These are phyloP conservation scores for Drosophila picticornis DNA, from an alignment of 2,888 invertebrate species.

Conservation along the genomic window DNA sequence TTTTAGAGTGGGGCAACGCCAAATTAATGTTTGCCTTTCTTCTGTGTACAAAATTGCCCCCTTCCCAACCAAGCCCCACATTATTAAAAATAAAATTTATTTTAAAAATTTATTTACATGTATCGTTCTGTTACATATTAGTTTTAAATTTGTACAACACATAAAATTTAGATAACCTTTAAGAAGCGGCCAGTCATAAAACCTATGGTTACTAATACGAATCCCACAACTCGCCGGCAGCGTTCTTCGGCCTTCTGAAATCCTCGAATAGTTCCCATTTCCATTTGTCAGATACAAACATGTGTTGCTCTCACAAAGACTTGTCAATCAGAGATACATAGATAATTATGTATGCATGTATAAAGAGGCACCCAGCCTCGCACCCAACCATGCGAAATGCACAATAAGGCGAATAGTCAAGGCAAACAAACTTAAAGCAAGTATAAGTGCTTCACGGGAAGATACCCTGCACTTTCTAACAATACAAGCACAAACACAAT, in stretches of 20 bases:
- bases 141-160: background rate
- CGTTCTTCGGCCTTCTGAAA: background rate
- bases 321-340: conserved; percentile 23
- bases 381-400: conserved; percentile 44
- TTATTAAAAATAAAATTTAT: background rate
- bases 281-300: conserved; percentile 52
- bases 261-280: background rate
- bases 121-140: background rate
- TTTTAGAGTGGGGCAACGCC: background rate
- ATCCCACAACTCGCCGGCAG: background rate
- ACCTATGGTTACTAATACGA: background rate
- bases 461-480: conserved; percentile 7
- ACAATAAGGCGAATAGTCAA: conserved; percentile 65
- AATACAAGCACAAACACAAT: background rate
- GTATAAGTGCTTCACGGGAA: background rate
- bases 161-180: background rate
- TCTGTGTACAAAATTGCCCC: too few relatives aligned
- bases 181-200: background rate
- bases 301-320: conserved; percentile 54
- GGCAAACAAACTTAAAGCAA: conserved; percentile 38
- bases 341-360: conserved; percentile 1
- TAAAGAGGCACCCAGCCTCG: background rate
- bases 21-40: background rate
- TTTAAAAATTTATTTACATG: background rate
- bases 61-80: too few relatives aligned